Evolutionary conservation across 2,113 vertebrate genomes (phyloP).

Genomic region (Ariopsis seemanni): DNA sequence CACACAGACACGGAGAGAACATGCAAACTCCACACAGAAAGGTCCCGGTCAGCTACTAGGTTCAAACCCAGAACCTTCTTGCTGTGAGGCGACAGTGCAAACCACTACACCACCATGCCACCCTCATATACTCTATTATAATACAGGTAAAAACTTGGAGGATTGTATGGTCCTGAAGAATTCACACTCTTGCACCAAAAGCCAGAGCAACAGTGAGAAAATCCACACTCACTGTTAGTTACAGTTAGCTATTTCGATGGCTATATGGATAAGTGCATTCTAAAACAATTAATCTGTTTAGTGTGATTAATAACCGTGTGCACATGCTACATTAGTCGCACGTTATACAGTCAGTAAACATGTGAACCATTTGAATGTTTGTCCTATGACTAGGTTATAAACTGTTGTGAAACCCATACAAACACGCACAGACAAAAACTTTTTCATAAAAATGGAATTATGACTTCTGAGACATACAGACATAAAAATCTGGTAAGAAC

Average conservation of each 20-base stretch:
- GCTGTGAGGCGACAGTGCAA: too few relatives aligned
- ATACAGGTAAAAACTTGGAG: neutral
- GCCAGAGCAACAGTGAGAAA: neutral
- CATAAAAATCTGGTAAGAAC: constrained; percentile 41
- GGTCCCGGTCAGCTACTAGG: too few relatives aligned
- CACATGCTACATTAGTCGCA: neutral
- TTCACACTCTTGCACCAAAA: neutral
- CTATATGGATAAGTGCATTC: neutral
- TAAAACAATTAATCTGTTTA: neutral
- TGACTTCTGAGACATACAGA: constrained; percentile 23
- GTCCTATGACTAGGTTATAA: constrained; percentile 4
- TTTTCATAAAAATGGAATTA: constrained; percentile 8
- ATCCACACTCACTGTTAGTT: neutral
- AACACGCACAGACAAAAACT: constrained; percentile 37
- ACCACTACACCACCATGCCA: too few relatives aligned
- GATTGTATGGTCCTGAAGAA: neutral
- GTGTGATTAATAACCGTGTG: neutral
- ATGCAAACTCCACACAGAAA: too few relatives aligned
- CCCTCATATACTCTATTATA: neutral
- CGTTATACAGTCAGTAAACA: neutral
- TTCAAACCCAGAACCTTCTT: too few relatives aligned
- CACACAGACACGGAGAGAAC: too few relatives aligned
- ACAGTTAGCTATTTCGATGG: neutral
- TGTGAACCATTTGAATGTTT: neutral
- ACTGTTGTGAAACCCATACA: neutral